Evolutionary conservation across 2,113 vertebrate species (phyloP), one percentile per base, ranked within the genome.

Genomic region (Antigone vipio): DNA sequence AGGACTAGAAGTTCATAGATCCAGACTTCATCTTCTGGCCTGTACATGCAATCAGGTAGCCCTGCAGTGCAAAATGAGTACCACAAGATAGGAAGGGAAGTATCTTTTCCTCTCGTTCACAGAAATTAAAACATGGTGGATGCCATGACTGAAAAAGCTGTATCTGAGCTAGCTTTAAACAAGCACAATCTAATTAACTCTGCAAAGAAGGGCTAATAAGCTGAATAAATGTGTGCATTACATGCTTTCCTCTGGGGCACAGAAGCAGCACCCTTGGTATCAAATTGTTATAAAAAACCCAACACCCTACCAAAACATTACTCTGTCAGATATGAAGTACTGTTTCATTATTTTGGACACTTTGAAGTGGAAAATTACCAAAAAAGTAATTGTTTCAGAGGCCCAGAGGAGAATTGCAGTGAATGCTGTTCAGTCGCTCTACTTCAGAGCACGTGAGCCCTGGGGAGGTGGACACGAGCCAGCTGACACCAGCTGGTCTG

Each of bases 341-440:
- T 40, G 11, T 60, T 94, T 93, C 83, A 91, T 91, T 92, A 68
- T 88, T 90, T 86, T 66, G 55, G 40, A 55, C 5, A 18, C 55
- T 84, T 92, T 86, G 75, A 88, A 90, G n/a, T 77, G 45, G 55
- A 83, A 94, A 94, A 80, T 45, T 24, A 88, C 40, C 10, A 58
- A 88, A 80, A 85, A 80, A 47, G 9, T 58, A 72, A 58, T 40
- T 89, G 45, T 91, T 47, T 84, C 9, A 7, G 56, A 91, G 79
- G 17, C 45, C 42, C 42, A 47, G 60, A 78, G 44, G 56, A 93
- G 58, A 83, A 35, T 0, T 85, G 63, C 35, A 69, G 19, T 7
- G 55, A 86, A 38, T 0, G 1, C 16, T 32, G 5, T 38, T 24
- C 53, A 72, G 30, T 73, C 64, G 27, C 59, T 86, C 32, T 55